Evolutionary conservation across 2,888 invertebrate genomes (phyloP).

Genomic region (Onchidella celtica): DNA sequence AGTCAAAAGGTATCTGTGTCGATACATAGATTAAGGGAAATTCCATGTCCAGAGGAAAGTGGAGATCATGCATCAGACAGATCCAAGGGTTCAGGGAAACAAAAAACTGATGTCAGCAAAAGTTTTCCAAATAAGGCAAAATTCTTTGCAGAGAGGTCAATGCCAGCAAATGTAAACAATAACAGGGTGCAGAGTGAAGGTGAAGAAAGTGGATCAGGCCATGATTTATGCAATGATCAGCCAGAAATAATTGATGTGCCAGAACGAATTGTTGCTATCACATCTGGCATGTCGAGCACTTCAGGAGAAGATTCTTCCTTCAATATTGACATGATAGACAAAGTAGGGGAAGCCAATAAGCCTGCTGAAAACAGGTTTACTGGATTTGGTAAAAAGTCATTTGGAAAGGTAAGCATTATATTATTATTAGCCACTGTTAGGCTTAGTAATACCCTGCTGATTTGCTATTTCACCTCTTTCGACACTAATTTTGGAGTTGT

Average conservation of each 20-base stretch:
- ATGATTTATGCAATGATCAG: constrained; percentile 59
- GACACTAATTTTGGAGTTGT: no score
- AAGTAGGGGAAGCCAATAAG: constrained; percentile 13
- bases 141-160: not conserved
- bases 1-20: constrained; percentile 67
- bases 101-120: not conserved
- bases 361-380: not conserved
- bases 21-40: constrained; percentile 67
- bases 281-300: constrained; percentile 53
- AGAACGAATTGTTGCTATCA: constrained; percentile 68
- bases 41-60: constrained; percentile 65
- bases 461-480: no score
- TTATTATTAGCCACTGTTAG: not conserved
- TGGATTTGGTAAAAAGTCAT: not conserved
- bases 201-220: constrained; percentile 11
- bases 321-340: constrained; percentile 13
- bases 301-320: constrained; percentile 33
- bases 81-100: not conserved
- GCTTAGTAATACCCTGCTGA: not conserved
- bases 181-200: not conserved
- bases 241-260: constrained; percentile 73
- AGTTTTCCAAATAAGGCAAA: not conserved
- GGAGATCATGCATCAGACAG: not conserved
- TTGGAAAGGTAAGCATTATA: constrained; percentile 17
- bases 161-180: not conserved